phyloP scores from a whole-genome alignment of 2,113 vertebrate genomes.

The Coregonus clupeaformis region DNA sequence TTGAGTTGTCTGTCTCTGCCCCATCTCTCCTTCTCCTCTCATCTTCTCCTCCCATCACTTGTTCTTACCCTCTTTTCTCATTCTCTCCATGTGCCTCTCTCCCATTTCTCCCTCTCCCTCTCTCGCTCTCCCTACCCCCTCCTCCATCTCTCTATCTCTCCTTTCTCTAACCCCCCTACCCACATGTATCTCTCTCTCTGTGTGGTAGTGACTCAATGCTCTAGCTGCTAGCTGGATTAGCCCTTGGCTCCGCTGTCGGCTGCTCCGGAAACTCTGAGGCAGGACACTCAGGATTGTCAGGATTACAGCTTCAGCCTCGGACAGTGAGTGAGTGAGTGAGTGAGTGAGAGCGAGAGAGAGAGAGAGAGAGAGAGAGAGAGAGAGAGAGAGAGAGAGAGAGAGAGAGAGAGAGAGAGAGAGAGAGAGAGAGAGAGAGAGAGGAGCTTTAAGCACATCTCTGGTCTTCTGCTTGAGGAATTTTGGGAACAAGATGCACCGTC shows the following conservation, averaged over 20 bases:
- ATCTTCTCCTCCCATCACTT: too few relatives aligned
- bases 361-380: conserved; percentile 8
- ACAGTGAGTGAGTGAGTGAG: conserved; percentile 5
- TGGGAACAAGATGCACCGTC: neutral
- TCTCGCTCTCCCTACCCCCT: conserved; percentile 18
- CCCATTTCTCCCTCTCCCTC: conserved; percentile 12
- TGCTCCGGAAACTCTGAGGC: conserved; percentile 42
- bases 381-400: neutral
- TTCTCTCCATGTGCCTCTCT: conserved; percentile 14
- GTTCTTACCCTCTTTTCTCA: too few relatives aligned
- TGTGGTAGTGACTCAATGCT: conserved; percentile 49
- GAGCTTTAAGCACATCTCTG: conserved; percentile 24
- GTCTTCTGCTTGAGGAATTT: conserved; percentile 9
- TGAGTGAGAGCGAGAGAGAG: conserved; percentile 8
- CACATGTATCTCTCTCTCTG: neutral
- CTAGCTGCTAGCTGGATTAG: conserved; percentile 54
- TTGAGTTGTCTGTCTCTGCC: too few relatives aligned
- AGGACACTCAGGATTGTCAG: conserved; percentile 54
- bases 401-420: conserved; percentile 20
- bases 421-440: neutral
- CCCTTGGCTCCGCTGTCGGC: conserved; percentile 49
- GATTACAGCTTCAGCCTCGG: conserved; percentile 42
- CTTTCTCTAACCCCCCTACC: conserved; percentile 23
- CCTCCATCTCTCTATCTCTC: conserved; percentile 5
- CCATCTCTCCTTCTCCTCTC: too few relatives aligned